Base-by-base conservation (phyloP, 92 coral and sea anemone genomes). In the Parazoanthus swiftii region DNA sequence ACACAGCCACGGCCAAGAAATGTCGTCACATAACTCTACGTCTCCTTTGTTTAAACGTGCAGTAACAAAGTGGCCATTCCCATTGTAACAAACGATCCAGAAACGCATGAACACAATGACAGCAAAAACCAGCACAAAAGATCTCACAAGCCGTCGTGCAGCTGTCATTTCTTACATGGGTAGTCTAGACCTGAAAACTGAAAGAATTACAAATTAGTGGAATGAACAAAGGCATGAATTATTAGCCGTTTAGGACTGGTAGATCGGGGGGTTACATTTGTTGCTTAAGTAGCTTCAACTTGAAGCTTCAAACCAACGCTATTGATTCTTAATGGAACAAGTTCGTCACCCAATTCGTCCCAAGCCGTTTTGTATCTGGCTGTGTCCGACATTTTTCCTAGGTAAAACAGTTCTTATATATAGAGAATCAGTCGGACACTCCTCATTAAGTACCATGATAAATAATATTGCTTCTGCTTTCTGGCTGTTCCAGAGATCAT, bases 1-100 rank as follows among this genome's bases (percentile, higher is more conserved):
- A 76, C 94, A 93, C 21, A 39, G n/a, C 87, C 87, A 84, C 36
- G 66, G 66, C 66, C 65, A 29, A 9, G 87, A 46, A 46, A 70
- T 48, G 46, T 70, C 87, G 9, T 26, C 6, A 58, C 87, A 84
- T 26, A n/a, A 16, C 4, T 68, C 11, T 43, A 29, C 20, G 59
- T 43, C 8, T 6, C 8, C 42, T 25, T 35, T 15, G 8, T 71
- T 72, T 38, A 42, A 29, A 68, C 35, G 25, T 36, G 6, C 7
- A 25, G 44, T n/a, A 44, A 84, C 35, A 66, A 9, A 20, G 11
- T 10, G 16, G 16, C 23, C 65, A 33, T 21, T 8, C 37, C 67
- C 15, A 14, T 54, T 3, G 58, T 25, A 50, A 1, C 81, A n/a
- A 15, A 70, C 7, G 65, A 3, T 44, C 77, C 37, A 83, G 37